Conservation (phyloP, 37 sponge, comb jelly and placozoan genomes). For the Amphimedon queenslandica region DNA sequence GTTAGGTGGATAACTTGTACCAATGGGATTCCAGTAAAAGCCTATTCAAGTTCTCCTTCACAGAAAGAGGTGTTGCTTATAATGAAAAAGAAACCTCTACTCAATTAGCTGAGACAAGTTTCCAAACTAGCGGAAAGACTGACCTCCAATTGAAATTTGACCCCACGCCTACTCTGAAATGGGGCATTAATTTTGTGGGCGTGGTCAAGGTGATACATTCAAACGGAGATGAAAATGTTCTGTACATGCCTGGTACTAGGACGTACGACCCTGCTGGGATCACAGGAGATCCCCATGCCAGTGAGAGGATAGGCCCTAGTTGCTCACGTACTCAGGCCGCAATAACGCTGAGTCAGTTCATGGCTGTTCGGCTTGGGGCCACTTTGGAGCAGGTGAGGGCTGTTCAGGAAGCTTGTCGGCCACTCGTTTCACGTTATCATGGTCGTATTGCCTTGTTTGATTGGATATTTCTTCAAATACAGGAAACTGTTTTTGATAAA, state of each 20-base stretch:
- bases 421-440: constrained; percentile 61
- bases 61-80: constrained; percentile 75
- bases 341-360: constrained; percentile 48
- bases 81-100: constrained; percentile 44
- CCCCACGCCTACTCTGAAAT: constrained; percentile 38
- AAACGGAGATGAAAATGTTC: constrained; percentile 37
- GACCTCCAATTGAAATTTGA: constrained; percentile 31
- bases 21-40: neutral
- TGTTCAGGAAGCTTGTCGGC: constrained; percentile 35
- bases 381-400: constrained; percentile 32
- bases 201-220: constrained; percentile 48
- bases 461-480: constrained; percentile 72
- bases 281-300: constrained; percentile 91
- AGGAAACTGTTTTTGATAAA: constrained; percentile 60
- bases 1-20: constrained; percentile 21
- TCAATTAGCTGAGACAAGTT: constrained; percentile 8
- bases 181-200: constrained; percentile 86
- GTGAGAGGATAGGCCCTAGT: constrained; percentile 80
- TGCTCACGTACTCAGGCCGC: constrained; percentile 67
- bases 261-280: constrained; percentile 89
- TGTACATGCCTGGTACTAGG: constrained; percentile 81
- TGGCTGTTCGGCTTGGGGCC: constrained; percentile 64
- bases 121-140: constrained; percentile 10
- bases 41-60: constrained; percentile 16
- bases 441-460: constrained; percentile 68